Evolutionary conservation across 1,140 invertebrate genomes (phyloP), one percentile per base, ranked within the genome.

Genomic region (Drosophila ercepeae): DNA sequence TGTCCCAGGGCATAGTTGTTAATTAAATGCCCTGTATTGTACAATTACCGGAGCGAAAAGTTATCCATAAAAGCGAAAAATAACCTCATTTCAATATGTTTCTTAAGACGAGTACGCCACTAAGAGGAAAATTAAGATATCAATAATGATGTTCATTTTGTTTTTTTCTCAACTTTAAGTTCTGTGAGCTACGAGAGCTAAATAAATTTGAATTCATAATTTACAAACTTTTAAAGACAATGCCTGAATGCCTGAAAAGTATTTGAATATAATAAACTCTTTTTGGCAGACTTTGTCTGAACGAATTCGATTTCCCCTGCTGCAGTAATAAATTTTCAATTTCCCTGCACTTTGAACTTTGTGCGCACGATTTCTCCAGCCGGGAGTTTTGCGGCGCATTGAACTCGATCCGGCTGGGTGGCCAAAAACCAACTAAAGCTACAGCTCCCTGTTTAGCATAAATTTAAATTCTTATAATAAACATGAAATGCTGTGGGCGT

Each of bases 391-490:
- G 46, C 5, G 48, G 61, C 25, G 59, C 60, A 61, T 34, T 67
- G 64, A 67, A 53, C 46, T 6, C 23, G 8, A n/a, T 5, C 50
- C 16, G 23, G 14, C 0, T 41, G 16, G 46, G 11, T 39, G 21
- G 45, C 58, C 27, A 19, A 21, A 42, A 67, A 67, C 27, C 60
- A 29, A 53, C 46, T 34, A 16, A 34, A 65, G 16, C 44, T 60
- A n/a, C n/a, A n/a, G n/a, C n/a, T n/a, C n/a, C n/a, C 45, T 67
- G 46, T 61, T 82, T 82, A 82, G 57, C 81, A 84, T 84, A 79
- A 54, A 84, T 84, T 84, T 79, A 79, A 84, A 84, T 79, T 86
- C 63, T 21, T 64, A 68, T 75, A 64, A 64, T 72, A 78, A 86
- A 84, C 65, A 75, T 57, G 71, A 59, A 54, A 75, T 41, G 60